Evolutionary conservation across 2,888 invertebrate genomes (phyloP).

Genomic region (Agapostemon virescens): DNA sequence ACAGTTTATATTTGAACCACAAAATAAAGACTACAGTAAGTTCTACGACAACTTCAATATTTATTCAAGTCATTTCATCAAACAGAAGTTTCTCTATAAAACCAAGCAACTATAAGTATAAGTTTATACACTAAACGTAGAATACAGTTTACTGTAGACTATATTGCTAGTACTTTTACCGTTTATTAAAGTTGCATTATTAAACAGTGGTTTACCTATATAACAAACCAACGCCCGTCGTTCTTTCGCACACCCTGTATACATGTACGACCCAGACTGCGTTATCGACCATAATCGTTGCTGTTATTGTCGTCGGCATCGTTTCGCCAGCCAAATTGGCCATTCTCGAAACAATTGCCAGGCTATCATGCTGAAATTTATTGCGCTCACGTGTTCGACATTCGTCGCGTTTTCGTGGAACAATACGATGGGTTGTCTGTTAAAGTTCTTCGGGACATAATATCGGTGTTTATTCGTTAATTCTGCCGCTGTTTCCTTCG

Average conservation of each 20-base stretch:
- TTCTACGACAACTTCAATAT: too few species aligned
- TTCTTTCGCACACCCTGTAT: conserved; percentile 4
- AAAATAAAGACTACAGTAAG: too few species aligned
- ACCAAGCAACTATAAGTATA: neutral
- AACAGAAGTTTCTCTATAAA: too few species aligned
- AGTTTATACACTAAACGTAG: neutral
- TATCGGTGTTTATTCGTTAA: conserved; percentile 34
- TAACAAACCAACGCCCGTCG: neutral
- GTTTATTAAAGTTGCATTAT: neutral
- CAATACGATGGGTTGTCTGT: conserved; percentile 47
- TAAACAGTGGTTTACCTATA: too few species aligned
- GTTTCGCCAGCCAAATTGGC: conserved; percentile 48
- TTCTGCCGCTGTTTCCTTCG: conserved; percentile 27
- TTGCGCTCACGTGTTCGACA: conserved; percentile 38
- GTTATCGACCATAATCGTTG: conserved; percentile 29
- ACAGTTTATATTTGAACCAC: too few species aligned
- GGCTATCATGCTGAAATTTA: conserved; percentile 53
- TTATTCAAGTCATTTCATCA: too few species aligned
- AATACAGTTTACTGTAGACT: neutral
- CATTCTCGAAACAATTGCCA: conserved; percentile 45
- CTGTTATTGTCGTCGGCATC: conserved; percentile 43
- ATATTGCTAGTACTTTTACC: neutral
- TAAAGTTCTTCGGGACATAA: conserved; percentile 19
- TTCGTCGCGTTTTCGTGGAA: conserved; percentile 49
- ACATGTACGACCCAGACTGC: conserved; percentile 10